phyloP scores from a whole-genome alignment of 2,113 vertebrate species.

The Neogobius melanostomus region DNA sequence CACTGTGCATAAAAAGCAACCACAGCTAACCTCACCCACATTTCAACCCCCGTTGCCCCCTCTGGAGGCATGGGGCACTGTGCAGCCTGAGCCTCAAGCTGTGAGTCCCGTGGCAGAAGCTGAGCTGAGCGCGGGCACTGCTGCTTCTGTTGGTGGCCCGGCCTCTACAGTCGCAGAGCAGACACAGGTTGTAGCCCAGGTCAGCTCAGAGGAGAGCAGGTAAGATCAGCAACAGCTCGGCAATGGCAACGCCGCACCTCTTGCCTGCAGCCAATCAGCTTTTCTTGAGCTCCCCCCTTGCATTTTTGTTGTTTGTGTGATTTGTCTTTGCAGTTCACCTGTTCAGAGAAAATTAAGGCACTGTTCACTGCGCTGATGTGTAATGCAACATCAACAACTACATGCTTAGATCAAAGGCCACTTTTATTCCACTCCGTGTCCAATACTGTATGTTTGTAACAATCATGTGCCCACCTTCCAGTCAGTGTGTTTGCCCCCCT shows the following conservation, averaged over 20 bases:
- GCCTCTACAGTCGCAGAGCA: constrained; percentile 75
- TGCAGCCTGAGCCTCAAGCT: constrained; percentile 62
- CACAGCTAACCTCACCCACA: constrained; percentile 81
- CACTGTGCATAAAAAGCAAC: constrained; percentile 93
- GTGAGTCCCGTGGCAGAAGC: constrained; percentile 73
- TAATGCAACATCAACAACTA: constrained; percentile 17
- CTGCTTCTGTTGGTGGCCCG: constrained; percentile 64
- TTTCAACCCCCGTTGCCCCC: constrained; percentile 90
- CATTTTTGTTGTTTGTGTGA: constrained; percentile 40
- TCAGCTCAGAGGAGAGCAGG: constrained; percentile 84
- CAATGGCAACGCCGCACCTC: constrained; percentile 59
- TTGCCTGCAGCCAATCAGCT: constrained; percentile 73
- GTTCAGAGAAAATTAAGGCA: background rate
- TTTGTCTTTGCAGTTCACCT: constrained; percentile 26
- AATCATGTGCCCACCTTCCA: constrained; percentile 10
- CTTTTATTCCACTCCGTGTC: constrained; percentile 6
- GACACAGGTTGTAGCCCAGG: constrained; percentile 73
- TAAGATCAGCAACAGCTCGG: constrained; percentile 77
- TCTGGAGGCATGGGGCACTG: constrained; percentile 72
- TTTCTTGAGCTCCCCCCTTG: constrained; percentile 42
- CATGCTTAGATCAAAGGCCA: constrained; percentile 32
- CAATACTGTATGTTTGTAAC: background rate
- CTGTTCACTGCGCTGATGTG: constrained; percentile 1
- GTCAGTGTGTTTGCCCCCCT: constrained; percentile 22
- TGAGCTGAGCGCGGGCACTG: constrained; percentile 66